Evolutionary conservation across 2,113 vertebrate species (phyloP).

Genomic region (Corythornis madagascariensis): DNA sequence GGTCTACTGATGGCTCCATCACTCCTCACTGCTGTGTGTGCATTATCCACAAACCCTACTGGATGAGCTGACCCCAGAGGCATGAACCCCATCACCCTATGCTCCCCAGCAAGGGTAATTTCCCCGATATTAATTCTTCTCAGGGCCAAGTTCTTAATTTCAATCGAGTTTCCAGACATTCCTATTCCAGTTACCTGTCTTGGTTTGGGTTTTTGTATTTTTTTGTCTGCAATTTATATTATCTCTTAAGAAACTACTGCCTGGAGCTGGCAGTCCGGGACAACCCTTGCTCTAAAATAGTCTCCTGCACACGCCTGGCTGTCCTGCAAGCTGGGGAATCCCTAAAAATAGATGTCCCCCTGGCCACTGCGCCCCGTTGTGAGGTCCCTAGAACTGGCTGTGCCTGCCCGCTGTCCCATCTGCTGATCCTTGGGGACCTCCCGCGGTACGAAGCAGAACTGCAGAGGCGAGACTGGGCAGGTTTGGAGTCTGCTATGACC

Average conservation of each 20-base stretch:
- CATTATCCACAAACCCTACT: rapidly evolving
- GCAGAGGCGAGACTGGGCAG: background rate
- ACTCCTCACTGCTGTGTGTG: rapidly evolving
- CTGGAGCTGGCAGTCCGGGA: background rate
- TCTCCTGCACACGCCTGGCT: background rate
- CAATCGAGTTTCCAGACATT: rapidly evolving
- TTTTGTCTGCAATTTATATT: too few species aligned
- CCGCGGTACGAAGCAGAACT: slow-evolving; percentile 17
- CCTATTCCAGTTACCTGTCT: too few species aligned
- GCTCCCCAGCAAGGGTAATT: background rate
- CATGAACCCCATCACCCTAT: background rate
- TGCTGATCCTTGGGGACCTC: slow-evolving; percentile 12
- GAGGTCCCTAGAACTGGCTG: background rate
- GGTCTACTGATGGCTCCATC: background rate
- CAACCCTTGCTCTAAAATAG: too few species aligned
- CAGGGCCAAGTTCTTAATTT: background rate
- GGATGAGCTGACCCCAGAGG: background rate
- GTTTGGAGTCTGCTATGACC: background rate
- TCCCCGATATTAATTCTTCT: background rate
- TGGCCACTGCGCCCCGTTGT: rapidly evolving
- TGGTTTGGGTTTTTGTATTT: background rate
- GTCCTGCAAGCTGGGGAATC: background rate
- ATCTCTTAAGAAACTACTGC: background rate
- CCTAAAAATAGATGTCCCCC: background rate
- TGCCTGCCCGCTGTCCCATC: background rate